Evolutionary conservation across 2,888 invertebrate species (phyloP).

Genomic region (Aspidapion aeneum): DNA sequence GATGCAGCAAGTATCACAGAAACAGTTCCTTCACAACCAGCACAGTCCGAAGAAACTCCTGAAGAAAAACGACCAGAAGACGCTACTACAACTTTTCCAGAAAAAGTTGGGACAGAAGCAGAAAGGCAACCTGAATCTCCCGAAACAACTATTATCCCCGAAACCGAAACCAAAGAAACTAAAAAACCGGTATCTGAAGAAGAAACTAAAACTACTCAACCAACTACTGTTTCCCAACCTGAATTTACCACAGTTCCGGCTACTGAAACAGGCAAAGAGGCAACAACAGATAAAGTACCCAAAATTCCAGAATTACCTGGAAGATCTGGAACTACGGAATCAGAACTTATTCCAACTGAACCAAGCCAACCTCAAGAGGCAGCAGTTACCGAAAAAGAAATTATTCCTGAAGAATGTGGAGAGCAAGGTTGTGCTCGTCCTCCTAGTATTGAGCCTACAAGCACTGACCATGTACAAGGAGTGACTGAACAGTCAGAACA

Average conservation of each 20-base stretch:
- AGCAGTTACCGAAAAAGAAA: slow-evolving; percentile 18
- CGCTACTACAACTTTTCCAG: slow-evolving; percentile 2
- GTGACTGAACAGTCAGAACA: slow-evolving; percentile 11
- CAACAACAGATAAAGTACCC: neutral
- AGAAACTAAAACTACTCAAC: slow-evolving; percentile 10
- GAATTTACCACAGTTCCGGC: slow-evolving; percentile 11
- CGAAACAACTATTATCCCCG: slow-evolving; percentile 5
- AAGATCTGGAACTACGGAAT: slow-evolving; percentile 10
- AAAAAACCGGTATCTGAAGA: slow-evolving; percentile 9
- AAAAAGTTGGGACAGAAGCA: slow-evolving; percentile 10
- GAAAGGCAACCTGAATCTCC: slow-evolving; percentile 16
- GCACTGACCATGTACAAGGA: too few species aligned
- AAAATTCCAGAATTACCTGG: neutral
- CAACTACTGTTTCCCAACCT: slow-evolving; percentile 12
- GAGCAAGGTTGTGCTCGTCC: slow-evolving; percentile 20
- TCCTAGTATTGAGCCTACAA: slow-evolving; percentile 12
- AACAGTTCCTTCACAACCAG: slow-evolving; percentile 6
- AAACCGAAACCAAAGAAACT: slow-evolving; percentile 14
- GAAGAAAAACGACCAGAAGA: slow-evolving; percentile 6
- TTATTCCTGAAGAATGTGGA: slow-evolving; percentile 21
- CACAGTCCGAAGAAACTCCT: neutral
- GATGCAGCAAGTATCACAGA: neutral
- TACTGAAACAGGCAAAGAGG: slow-evolving; percentile 6
- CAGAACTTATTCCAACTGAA: slow-evolving; percentile 3
- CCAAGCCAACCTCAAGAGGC: slow-evolving; percentile 7